These are phyloP conservation scores for Halcyon chelicuti DNA, from an alignment of 2,797 vertebrate genomes.

Conservation along the genomic window DNA sequence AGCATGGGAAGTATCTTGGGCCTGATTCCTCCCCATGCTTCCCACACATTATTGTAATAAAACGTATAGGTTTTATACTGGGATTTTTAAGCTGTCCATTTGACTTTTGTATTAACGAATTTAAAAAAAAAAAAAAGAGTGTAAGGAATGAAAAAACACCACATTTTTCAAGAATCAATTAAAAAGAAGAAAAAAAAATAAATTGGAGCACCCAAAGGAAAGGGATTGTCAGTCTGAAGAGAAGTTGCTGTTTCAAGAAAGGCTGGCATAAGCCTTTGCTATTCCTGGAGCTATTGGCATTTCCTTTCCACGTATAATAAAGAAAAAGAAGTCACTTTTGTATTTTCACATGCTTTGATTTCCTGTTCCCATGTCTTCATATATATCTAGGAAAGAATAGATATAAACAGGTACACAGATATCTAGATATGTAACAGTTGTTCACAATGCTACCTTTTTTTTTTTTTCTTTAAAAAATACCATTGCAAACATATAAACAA, in stretches of 20 bases:
- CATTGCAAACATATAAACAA: background rate
- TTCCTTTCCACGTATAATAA: background rate
- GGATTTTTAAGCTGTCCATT: background rate
- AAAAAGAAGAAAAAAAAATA: background rate
- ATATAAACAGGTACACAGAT: background rate
- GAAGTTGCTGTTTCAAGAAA: background rate
- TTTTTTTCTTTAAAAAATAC: background rate
- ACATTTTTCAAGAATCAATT: background rate
- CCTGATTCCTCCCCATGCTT: background rate
- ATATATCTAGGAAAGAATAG: conserved; percentile 27
- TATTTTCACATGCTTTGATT: conserved; percentile 11
- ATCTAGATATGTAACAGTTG: background rate
- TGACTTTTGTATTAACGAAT: background rate
- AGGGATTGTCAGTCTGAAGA: background rate
- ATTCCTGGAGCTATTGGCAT: background rate
- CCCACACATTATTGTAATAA: background rate
- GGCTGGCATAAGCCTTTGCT: background rate
- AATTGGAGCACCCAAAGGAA: background rate
- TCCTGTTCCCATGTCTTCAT: conserved; percentile 14
- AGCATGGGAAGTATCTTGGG: background rate
- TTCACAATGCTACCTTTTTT: background rate
- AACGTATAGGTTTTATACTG: background rate
- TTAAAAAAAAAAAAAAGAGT: background rate
- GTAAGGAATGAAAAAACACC: background rate
- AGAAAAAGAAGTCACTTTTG: background rate